phyloP scores from a whole-genome alignment of 2,888 invertebrate species.

The Lobophora halterata region DNA sequence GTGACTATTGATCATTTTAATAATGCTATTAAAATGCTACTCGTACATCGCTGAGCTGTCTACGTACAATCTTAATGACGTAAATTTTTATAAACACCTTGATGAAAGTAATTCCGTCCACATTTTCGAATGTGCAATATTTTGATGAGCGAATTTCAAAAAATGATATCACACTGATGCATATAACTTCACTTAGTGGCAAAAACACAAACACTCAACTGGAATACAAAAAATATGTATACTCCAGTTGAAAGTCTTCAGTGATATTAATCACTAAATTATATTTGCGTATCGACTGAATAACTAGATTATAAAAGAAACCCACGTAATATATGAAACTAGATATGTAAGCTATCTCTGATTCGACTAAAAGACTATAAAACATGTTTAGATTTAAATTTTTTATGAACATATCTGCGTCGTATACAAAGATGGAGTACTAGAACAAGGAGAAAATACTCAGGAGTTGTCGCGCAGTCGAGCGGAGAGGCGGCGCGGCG shows the following conservation, averaged over 20 bases:
- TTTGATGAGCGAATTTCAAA: conserved; percentile 36
- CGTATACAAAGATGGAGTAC: conserved; percentile 66
- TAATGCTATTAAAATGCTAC: no score
- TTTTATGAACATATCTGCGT: conserved; percentile 78
- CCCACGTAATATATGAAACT: conserved; percentile 64
- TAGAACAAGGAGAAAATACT: conserved; percentile 75
- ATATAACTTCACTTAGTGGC: conserved; percentile 28
- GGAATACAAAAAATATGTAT: conserved; percentile 42
- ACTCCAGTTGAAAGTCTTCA: conserved; percentile 59
- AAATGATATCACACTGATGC: conserved; percentile 63
- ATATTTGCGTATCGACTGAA: conserved; percentile 74
- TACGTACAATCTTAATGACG: conserved; percentile 17
- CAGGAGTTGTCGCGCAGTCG: conserved; percentile 33
- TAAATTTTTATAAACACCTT: conserved; percentile 14
- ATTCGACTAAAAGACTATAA: conserved; percentile 78
- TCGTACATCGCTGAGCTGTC: no score
- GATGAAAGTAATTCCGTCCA: conserved; percentile 68
- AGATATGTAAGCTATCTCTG: conserved; percentile 75
- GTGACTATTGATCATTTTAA: no score
- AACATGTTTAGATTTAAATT: conserved; percentile 73
- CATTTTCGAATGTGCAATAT: conserved; percentile 65
- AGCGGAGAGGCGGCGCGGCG: conserved; percentile 26
- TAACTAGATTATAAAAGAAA: conserved; percentile 68
- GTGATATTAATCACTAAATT: conserved; percentile 68
- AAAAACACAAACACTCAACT: conserved; percentile 43